These are phyloP conservation scores for Anabacerthia variegaticeps DNA, from an alignment of 2,797 vertebrate species.

Conservation along the genomic window DNA sequence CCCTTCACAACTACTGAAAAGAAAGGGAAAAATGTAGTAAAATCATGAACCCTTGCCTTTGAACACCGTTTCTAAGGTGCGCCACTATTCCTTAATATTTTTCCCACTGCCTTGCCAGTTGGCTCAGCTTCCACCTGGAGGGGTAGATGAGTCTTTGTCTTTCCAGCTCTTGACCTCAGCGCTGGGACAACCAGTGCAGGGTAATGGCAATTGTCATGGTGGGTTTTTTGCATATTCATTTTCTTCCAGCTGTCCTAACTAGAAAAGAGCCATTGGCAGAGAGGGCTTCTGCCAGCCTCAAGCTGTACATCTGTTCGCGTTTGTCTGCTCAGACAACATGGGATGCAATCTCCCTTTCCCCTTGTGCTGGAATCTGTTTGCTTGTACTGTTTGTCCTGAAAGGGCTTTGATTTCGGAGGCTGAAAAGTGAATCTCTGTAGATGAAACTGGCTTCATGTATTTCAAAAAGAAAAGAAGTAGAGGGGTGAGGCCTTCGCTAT, in stretches of 20 bases:
- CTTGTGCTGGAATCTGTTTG: not conserved
- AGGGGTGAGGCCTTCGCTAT: not conserved
- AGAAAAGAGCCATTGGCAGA: conserved; percentile 15
- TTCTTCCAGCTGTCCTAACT: conserved; percentile 61
- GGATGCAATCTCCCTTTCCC: not conserved
- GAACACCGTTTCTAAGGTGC: not conserved
- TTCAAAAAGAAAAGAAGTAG: not conserved
- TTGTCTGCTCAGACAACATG: conserved; percentile 14
- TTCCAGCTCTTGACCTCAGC: not conserved
- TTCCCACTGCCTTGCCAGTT: not conserved
- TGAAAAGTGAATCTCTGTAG: not conserved
- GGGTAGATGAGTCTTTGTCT: not conserved
- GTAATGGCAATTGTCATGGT: conserved; percentile 41
- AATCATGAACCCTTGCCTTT: not conserved
- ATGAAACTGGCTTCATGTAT: not conserved
- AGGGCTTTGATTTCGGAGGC: not conserved
- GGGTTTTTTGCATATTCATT: conserved; percentile 33
- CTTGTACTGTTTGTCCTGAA: not conserved
- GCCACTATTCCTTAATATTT: not conserved
- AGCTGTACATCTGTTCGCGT: conserved; percentile 45
- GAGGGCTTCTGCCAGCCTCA: conserved; percentile 6
- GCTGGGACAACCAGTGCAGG: not conserved
- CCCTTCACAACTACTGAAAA: not conserved
- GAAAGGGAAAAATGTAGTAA: not conserved
- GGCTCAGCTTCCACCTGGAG: not conserved